phyloP scores from a whole-genome alignment of 2,797 vertebrate species.

The Halcyon leucocephala region DNA sequence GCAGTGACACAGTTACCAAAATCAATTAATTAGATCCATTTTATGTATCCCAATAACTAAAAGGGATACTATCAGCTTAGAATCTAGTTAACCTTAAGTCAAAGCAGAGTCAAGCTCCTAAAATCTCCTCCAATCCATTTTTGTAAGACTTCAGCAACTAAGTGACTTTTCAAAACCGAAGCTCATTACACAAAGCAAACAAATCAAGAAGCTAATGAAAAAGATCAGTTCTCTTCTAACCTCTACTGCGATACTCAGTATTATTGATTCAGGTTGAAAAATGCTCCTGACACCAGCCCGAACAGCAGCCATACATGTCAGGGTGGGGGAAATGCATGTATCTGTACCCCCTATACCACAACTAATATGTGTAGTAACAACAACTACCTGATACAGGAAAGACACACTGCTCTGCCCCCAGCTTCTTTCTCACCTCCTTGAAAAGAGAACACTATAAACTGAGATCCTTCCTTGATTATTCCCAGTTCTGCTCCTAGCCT shows the following conservation, averaged over 20 bases:
- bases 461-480: background rate
- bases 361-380: background rate
- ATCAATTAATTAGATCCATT: background rate
- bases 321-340: background rate
- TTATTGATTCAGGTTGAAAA: background rate
- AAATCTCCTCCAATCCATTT: background rate
- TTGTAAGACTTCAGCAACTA: background rate
- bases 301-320: background rate
- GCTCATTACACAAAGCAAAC: background rate
- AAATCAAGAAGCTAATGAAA: background rate
- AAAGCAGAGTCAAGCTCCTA: background rate
- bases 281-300: background rate
- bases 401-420: background rate
- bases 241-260: background rate
- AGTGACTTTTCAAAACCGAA: conserved; percentile 3
- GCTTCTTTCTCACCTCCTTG: background rate
- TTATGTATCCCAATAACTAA: background rate
- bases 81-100: background rate
- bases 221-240: background rate
- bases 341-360: background rate
- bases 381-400: background rate
- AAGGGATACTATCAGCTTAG: background rate
- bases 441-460: background rate
- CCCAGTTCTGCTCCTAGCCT: background rate
- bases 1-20: background rate